Evolutionary conservation across 2,113 vertebrate genomes (phyloP).

Genomic region (Dolichallabes microphthalmus): DNA sequence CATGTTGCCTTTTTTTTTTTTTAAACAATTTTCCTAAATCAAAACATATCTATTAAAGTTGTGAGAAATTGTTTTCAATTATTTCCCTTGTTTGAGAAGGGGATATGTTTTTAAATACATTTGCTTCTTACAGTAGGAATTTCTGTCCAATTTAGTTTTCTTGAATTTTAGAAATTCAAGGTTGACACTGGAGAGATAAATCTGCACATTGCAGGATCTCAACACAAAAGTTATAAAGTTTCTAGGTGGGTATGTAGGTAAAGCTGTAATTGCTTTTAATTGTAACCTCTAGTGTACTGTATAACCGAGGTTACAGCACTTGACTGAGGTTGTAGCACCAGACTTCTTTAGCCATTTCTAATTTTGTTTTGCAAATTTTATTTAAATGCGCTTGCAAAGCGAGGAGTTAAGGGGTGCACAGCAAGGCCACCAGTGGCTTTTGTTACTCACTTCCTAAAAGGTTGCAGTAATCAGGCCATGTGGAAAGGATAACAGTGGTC

Average conservation of each 20-base stretch:
- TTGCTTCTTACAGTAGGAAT: neutral
- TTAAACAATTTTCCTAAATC: neutral
- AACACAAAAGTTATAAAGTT: neutral
- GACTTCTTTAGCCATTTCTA: neutral
- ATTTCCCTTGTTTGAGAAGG: too few species aligned
- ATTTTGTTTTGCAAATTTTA: slow-evolving; percentile 69
- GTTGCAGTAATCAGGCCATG: neutral
- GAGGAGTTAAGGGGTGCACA: neutral
- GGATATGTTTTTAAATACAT: neutral
- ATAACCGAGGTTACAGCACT: neutral
- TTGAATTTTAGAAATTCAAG: too few species aligned
- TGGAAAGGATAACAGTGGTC: neutral
- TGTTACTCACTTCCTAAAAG: neutral
- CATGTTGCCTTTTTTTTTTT: neutral
- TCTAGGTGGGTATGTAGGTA: neutral
- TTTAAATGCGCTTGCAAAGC: slow-evolving; percentile 59
- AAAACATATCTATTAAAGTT: neutral
- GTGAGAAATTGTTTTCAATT: neutral
- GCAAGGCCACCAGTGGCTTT: neutral
- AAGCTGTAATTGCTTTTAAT: neutral
- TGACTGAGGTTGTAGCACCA: neutral
- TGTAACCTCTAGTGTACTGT: neutral
- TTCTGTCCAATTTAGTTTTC: neutral
- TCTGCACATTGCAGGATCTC: neutral
- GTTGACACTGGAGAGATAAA: neutral